Evolutionary conservation across 2,113 vertebrate genomes (phyloP), one percentile per base, ranked within the genome.

Genomic region (Vimba vimba): DNA sequence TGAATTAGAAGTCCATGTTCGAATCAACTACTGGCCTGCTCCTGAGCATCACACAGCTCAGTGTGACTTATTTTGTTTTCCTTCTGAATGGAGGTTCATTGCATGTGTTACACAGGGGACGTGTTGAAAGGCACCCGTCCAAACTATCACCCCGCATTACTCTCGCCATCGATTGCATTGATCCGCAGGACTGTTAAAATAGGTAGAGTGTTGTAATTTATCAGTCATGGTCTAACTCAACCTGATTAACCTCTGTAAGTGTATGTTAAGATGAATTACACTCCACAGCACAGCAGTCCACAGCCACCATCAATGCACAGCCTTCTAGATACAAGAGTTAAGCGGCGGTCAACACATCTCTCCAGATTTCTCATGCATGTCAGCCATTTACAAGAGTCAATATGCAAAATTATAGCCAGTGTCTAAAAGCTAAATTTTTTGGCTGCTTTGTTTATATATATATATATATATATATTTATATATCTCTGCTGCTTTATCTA

Each of bases 121-220:
- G 25, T 59, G 79, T 77, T 39, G 39, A 77, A 76, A 71, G 84
- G 25, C 30, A 77, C 76, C 7, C 27, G 30, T 79, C 55, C n/a
- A 15, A 50, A 19, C 80, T 62, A 50, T 88, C 74, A 8, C 39
- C 50, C 62, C 1, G 30, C 84, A 88, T 83, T 83, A 88, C 84
- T 79, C 79, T 64, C 59, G 4, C 11, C 13, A 87, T 89, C 30
- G 74, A 89, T 89, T 75, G 79, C 83, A 85, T 87, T 85, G 88
- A 87, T 78, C 79, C 57, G 55, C 36, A 60, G 36, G 13, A 74
- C 52, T 52, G 45, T 78, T 83, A 79, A 85, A 79, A 87, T 83
- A 78, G 88, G 73, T 64, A 52, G 83, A 82, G 77, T 64, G 21
- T 25, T 62, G 50, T 79, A 83, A 87, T 85, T 89, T 73, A 85